Evolutionary conservation across 2,888 invertebrate genomes (phyloP).

Genomic region (Lochmaea capreae): DNA sequence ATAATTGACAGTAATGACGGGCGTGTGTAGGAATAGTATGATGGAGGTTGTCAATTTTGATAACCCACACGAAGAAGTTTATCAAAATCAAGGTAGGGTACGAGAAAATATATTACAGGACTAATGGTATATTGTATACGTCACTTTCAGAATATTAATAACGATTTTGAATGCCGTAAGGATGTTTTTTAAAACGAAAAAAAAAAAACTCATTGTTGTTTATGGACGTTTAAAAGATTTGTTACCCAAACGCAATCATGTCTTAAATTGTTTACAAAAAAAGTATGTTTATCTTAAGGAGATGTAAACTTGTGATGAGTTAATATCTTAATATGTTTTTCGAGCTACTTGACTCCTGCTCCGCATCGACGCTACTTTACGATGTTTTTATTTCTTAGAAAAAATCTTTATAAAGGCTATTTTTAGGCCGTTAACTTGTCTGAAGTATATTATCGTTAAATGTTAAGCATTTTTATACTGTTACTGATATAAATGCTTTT

Average conservation of each 20-base stretch:
- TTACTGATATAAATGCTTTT: constrained; percentile 20
- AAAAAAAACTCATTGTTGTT: not conserved
- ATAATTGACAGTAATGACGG: constrained; percentile 40
- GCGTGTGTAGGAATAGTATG: constrained; percentile 33
- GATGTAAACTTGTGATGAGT: constrained; percentile 30
- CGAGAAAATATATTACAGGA: constrained; percentile 7
- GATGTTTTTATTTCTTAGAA: constrained; percentile 34
- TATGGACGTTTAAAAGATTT: not conserved
- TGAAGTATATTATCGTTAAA: constrained; percentile 31
- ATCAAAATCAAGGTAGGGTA: constrained; percentile 23
- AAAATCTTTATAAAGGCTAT: constrained; percentile 23
- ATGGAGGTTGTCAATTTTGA: constrained; percentile 36
- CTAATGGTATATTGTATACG: constrained; percentile 3
- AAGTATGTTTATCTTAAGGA: constrained; percentile 31
- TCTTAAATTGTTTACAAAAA: constrained; percentile 31
- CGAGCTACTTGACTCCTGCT: constrained; percentile 27
- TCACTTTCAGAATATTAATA: constrained; percentile 2
- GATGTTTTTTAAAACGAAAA: not conserved
- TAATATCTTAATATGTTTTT: constrained; percentile 36
- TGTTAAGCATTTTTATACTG: constrained; percentile 38
- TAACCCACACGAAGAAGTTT: constrained; percentile 31
- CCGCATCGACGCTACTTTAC: constrained; percentile 33
- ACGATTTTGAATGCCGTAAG: not conserved
- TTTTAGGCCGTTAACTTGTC: constrained; percentile 31
- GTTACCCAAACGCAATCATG: not conserved